Conservation (phyloP, 2,113 vertebrate species). For the Struthidea cinerea region DNA sequence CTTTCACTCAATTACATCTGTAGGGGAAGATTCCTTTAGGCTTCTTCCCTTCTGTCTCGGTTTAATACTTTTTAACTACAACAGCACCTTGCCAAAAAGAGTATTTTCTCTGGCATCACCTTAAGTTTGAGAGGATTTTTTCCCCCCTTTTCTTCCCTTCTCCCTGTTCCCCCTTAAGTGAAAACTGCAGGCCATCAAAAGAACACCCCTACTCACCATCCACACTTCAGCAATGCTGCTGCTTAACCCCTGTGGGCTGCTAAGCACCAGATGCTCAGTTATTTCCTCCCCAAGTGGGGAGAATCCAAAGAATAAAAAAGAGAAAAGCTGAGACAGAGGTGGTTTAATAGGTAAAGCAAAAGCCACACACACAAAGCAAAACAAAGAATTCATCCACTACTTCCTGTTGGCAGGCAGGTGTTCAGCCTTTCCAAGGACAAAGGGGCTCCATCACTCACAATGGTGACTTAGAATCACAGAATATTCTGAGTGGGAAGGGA, state of each 20-base stretch:
- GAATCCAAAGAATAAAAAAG: background rate
- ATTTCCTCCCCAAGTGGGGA: background rate
- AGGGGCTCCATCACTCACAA: background rate
- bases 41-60: background rate
- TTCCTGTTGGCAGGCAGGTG: background rate
- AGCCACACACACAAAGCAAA: rapidly evolving
- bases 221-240: background rate
- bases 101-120: background rate
- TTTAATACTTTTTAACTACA: background rate
- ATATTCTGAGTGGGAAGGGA: background rate
- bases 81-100: background rate
- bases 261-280: background rate
- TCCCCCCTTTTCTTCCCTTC: background rate
- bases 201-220: background rate
- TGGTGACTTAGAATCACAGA: background rate
- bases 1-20: background rate
- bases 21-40: background rate
- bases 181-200: background rate
- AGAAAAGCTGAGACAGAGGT: background rate
- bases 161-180: background rate
- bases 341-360: background rate
- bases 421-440: background rate
- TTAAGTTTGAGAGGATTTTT: background rate
- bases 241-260: background rate
- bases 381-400: background rate